Base-by-base conservation (phyloP, 2,888 invertebrate genomes). In the Pollenia amentaria region DNA sequence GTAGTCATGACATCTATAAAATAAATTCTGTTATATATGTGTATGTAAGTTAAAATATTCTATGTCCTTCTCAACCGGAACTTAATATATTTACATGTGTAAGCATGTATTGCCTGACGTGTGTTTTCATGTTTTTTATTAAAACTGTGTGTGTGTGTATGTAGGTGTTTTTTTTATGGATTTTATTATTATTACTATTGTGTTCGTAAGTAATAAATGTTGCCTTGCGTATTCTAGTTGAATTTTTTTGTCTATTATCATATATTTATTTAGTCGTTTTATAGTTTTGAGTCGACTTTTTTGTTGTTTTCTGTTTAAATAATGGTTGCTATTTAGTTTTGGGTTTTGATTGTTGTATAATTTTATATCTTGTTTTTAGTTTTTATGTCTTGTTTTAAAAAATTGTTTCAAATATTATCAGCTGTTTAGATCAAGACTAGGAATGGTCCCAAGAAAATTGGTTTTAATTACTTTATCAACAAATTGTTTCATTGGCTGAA, bases 11-110 rank as follows among this genome's bases (percentile, higher is more conserved):
- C 18, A 21, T 1, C 44, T 14, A 55, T 51, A 18, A 18, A 72
- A 8, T 42, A 4, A 21, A 76, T 7, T 38, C 21, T 53, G 6
- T 38, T 29, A 48, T 21, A 40, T 38, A 44, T 18, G n/a, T 16
- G 38, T 21, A 0, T 57, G 14, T 12, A 16, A n/a, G 11, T 79
- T 42, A 29, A 72, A 21, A 51, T 65, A 14, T n/a, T 72, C 8
- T 21, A 11, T 84, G 84, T 79, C 67, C 62, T 79, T 69, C 53
- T 65, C 53, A 67, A 79, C 65, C 78, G 75, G 84, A 84, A 70
- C 48, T 69, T 12, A 38, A 42, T 73, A 16, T 38, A 65, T 67
- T 46, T 87, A 84, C 85, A 88, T 88, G 82, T 57, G 65, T 60
- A 44, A 64, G 7, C 14, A 40, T 9, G n/a, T 9, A 8, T 29